Evolutionary conservation across 37 sponge, comb jelly and placozoan species (phyloP).

Genomic region (Agelas oroides): DNA sequence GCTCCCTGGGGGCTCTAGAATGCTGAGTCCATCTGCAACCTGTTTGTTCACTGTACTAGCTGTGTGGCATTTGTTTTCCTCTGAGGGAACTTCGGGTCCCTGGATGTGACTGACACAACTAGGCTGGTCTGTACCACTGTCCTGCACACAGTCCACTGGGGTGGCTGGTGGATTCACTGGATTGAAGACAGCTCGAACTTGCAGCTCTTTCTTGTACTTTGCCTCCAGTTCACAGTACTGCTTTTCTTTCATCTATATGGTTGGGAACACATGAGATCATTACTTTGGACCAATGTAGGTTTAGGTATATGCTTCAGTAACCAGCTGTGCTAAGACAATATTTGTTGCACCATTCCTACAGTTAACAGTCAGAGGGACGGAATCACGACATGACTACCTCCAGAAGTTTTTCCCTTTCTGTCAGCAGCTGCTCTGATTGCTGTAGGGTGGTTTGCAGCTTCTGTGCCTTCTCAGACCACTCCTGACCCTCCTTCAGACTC

Average conservation of each 20-base stretch:
- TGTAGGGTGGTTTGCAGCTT: conserved; percentile 17
- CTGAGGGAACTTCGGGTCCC: neutral
- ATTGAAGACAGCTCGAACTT: neutral
- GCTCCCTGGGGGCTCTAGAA: neutral
- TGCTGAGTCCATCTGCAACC: neutral
- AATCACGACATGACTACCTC: conserved; percentile 1
- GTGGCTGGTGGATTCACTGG: no score
- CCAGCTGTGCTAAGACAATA: no score
- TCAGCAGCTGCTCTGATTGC: conserved; percentile 5
- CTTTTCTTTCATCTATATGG: no score
- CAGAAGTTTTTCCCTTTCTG: neutral
- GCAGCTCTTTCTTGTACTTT: neutral
- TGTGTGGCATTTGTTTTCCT: neutral
- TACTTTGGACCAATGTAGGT: no score
- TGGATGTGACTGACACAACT: no score
- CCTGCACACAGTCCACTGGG: no score
- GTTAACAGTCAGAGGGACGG: neutral
- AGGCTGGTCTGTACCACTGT: no score
- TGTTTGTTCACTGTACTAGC: neutral
- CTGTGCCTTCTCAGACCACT: neutral
- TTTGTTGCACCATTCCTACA: neutral
- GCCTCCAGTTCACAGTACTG: neutral
- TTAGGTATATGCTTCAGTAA: no score
- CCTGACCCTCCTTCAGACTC: conserved; percentile 1
- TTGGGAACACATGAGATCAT: no score